Conservation (phyloP, 1,140 invertebrate species). For the Drosophila paulistorum region DNA sequence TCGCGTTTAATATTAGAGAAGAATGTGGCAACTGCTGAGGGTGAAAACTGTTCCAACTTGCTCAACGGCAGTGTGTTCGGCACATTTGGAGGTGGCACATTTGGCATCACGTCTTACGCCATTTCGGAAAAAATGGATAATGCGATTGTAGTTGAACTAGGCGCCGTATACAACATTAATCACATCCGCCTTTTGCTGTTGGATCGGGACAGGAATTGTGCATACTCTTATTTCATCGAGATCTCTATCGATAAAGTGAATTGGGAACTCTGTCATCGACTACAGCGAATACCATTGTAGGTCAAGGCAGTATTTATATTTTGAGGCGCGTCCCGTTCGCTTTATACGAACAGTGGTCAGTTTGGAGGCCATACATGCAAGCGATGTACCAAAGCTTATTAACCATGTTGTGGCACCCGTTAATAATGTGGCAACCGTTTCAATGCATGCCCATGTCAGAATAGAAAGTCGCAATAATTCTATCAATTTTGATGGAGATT, state of each 20-base stretch:
- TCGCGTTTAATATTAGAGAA: too few relatives aligned
- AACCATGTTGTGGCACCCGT: slow-evolving; percentile 92
- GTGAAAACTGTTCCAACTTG: too few relatives aligned
- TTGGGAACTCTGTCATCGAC: slow-evolving; percentile 96
- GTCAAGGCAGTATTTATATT: slow-evolving; percentile 98
- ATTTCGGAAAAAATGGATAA: too few relatives aligned
- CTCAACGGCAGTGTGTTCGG: too few relatives aligned
- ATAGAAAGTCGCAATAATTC: slow-evolving; percentile 68
- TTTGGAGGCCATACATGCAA: slow-evolving; percentile 95
- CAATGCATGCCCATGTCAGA: slow-evolving; percentile 94
- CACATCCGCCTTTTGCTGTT: slow-evolving; percentile 96
- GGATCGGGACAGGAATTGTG: slow-evolving; percentile 87
- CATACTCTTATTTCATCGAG: slow-evolving; percentile 95
- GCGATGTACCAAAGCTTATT: slow-evolving; percentile 89
- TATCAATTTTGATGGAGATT: too few relatives aligned
- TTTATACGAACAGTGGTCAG: slow-evolving; percentile 95
- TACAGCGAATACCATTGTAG: slow-evolving; percentile 95
- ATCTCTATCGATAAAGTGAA: slow-evolving; percentile 97
- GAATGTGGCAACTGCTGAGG: too few relatives aligned
- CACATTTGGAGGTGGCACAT: too few relatives aligned
- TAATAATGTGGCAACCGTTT: slow-evolving; percentile 95
- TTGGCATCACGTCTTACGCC: too few relatives aligned
- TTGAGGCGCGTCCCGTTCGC: slow-evolving; percentile 93
- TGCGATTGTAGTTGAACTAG: slow-evolving; percentile 94
- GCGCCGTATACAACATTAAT: slow-evolving; percentile 95